A percentile compares a stretch with the other conserved stretches of the same genome.
phyloP scores from a whole-genome alignment of 2,888 invertebrate species.

The Pseudanteris insignis region DNA sequence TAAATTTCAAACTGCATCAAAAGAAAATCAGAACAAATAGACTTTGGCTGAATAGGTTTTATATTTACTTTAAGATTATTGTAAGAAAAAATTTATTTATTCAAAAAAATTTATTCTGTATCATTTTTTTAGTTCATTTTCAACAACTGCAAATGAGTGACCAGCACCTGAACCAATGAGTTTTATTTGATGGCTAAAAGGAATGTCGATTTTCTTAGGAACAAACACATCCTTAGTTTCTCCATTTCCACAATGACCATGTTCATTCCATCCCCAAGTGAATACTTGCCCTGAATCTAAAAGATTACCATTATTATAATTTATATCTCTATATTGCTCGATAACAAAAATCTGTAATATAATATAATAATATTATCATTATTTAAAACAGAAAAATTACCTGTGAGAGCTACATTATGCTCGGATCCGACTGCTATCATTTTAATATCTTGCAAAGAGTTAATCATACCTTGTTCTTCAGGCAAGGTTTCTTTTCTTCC shows the following conservation, averaged over 20 bases:
- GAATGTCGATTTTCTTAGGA: conserved; percentile 63
- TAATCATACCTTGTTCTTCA: conserved; percentile 41
- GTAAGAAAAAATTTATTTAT: too few species aligned
- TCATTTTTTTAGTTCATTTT: conserved; percentile 13
- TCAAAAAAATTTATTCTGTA: background rate
- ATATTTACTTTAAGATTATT: too few species aligned
- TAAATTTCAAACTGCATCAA: too few species aligned
- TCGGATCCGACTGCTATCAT: conserved; percentile 80
- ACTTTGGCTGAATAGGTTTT: too few species aligned
- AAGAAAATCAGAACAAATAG: too few species aligned
- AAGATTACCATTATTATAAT: too few species aligned
- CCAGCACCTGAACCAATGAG: conserved; percentile 63
- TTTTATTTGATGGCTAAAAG: conserved; percentile 38
- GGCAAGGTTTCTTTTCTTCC: conserved; percentile 67
- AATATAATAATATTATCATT: background rate
- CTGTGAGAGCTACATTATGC: conserved; percentile 75
- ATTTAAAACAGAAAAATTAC: conserved; percentile 46
- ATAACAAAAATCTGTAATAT: too few species aligned
- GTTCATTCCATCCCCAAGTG: conserved; percentile 93
- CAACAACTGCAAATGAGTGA: conserved; percentile 63
- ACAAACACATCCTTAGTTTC: conserved; percentile 65
- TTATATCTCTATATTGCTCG: too few species aligned
- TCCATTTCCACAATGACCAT: conserved; percentile 83
- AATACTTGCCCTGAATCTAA: conserved; percentile 73
- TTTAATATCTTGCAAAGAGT: conserved; percentile 67